These are phyloP conservation scores for Rhinichthys osculus DNA, from an alignment of 2,797 vertebrate species.

Conservation along the genomic window DNA sequence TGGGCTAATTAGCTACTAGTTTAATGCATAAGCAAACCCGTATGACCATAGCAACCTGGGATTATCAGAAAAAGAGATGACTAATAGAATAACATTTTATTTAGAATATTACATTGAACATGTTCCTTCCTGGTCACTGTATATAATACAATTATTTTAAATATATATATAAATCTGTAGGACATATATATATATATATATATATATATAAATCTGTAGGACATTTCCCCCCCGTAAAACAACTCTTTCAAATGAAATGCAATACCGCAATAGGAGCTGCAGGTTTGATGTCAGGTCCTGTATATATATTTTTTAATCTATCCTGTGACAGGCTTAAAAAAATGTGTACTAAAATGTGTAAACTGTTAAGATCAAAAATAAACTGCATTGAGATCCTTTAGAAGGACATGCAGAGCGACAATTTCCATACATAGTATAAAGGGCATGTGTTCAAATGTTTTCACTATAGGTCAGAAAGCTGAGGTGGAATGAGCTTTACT, in stretches of 20 bases:
- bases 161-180: no score
- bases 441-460: background rate
- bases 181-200: no score
- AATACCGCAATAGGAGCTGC: no score
- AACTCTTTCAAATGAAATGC: no score
- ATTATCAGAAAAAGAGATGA: background rate
- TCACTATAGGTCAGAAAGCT: background rate
- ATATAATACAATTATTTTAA: no score
- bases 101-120: no score
- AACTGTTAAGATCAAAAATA: background rate
- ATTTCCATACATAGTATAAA: background rate
- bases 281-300: no score
- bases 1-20: background rate
- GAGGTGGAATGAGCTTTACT: background rate
- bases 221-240: no score
- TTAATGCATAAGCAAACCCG: background rate
- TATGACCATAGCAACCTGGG: background rate
- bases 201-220: no score
- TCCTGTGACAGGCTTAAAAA: background rate
- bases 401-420: background rate
- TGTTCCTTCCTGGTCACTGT: no score
- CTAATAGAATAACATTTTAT: background rate
- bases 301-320: background rate
- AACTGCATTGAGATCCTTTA: background rate
- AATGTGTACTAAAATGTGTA: background rate